phyloP scores from a whole-genome alignment of 2,797 vertebrate genomes.

The Babyrousa celebensis region DNA sequence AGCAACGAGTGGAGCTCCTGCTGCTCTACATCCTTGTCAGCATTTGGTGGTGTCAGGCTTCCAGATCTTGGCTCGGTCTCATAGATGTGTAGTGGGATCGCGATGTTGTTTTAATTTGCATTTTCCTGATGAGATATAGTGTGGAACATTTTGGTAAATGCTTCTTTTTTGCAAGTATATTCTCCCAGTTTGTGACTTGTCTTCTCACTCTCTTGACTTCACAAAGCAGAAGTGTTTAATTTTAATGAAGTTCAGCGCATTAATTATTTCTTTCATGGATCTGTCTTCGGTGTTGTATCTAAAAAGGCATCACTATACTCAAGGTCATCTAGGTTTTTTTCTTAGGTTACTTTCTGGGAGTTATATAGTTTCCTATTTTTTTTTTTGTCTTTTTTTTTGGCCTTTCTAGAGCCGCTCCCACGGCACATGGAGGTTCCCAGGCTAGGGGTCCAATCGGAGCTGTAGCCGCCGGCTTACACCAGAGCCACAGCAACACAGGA shows the following conservation, averaged over 20 bases:
- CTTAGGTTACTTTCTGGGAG: not conserved
- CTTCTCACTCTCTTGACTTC: slow-evolving; percentile 3
- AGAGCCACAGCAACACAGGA: too few species aligned
- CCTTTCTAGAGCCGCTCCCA: too few species aligned
- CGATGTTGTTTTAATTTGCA: not conserved
- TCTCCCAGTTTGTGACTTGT: not conserved
- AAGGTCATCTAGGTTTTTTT: not conserved
- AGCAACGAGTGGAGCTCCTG: not conserved
- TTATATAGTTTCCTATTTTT: not conserved
- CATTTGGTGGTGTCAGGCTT: not conserved
- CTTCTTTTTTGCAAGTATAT: not conserved
- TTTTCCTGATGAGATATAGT: not conserved
- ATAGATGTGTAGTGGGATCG: not conserved
- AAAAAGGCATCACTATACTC: not conserved
- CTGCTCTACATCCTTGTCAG: not conserved
- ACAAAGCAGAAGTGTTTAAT: not conserved
- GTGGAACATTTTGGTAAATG: not conserved
- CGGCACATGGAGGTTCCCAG: too few species aligned
- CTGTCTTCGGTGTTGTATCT: not conserved
- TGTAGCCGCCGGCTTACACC: too few species aligned
- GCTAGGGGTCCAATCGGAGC: too few species aligned
- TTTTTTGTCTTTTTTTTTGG: too few species aligned
- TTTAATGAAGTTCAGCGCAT: not conserved
- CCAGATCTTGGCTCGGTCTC: not conserved
- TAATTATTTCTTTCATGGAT: not conserved